Conservation (phyloP, 2,797 vertebrate genomes). For the Nyctibius grandis region DNA sequence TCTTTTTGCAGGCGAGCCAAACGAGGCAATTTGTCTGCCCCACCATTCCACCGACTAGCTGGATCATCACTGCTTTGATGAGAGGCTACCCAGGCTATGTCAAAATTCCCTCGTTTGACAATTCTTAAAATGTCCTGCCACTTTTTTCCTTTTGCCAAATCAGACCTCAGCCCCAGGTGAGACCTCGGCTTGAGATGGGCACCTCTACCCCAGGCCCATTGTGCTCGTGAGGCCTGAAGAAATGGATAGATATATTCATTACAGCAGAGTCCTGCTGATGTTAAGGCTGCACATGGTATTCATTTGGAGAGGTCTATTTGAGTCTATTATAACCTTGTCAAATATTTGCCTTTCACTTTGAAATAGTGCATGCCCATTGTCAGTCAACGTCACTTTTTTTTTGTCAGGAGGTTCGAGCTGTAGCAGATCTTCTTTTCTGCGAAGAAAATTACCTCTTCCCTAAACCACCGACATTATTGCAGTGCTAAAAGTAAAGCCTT, state of each 20-base stretch:
- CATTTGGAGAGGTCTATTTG: not conserved
- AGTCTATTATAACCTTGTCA: not conserved
- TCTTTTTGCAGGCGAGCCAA: too few species aligned
- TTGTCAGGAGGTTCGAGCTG: not conserved
- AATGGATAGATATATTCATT: not conserved
- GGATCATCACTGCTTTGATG: too few species aligned
- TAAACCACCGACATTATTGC: not conserved
- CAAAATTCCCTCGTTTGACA: too few species aligned
- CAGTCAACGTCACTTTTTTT: not conserved
- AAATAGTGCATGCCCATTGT: not conserved
- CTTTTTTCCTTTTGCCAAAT: too few species aligned
- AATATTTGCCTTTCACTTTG: not conserved
- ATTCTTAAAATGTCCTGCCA: too few species aligned
- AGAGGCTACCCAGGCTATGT: too few species aligned
- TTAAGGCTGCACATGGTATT: not conserved
- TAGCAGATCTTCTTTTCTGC: not conserved
- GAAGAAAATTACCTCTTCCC: not conserved
- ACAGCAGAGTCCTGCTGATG: not conserved
- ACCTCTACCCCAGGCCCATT: fast-evolving
- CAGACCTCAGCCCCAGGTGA: not conserved
- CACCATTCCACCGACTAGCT: too few species aligned
- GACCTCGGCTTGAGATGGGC: not conserved
- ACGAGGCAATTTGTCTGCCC: too few species aligned
- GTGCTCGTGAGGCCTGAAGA: not conserved
- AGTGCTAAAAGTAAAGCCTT: not conserved